phyloP scores from a whole-genome alignment of 2,113 vertebrate genomes.

The Hystrix brachyura region DNA sequence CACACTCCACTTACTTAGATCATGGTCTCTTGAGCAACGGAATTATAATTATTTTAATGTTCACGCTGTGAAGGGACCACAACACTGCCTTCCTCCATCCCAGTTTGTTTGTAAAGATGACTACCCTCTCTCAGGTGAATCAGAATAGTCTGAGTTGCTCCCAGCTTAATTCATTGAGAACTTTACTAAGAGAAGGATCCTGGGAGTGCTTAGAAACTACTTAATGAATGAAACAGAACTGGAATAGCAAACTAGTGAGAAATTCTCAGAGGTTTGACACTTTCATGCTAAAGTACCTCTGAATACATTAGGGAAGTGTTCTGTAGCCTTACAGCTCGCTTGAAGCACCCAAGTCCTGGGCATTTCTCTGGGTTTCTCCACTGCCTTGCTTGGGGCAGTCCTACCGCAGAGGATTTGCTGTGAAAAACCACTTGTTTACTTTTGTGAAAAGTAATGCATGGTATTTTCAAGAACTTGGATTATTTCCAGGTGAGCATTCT shows the following conservation, averaged over 20 bases:
- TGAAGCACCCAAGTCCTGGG: background rate
- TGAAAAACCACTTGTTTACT: background rate
- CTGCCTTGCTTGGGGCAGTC: background rate
- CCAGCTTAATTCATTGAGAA: constrained; percentile 75
- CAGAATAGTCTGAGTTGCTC: constrained; percentile 70
- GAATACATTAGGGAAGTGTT: constrained; percentile 60
- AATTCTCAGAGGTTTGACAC: constrained; percentile 64
- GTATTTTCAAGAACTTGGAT: constrained; percentile 45
- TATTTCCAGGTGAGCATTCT: constrained; percentile 53
- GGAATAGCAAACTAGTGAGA: constrained; percentile 65
- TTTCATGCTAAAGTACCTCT: constrained; percentile 72
- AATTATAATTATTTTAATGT: constrained; percentile 22
- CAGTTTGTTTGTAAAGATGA: constrained; percentile 64
- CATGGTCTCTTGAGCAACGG: background rate
- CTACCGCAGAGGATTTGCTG: background rate
- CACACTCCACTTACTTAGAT: background rate
- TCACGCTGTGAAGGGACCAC: constrained; percentile 18
- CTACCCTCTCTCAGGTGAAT: constrained; percentile 56
- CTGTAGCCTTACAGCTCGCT: constrained; percentile 42
- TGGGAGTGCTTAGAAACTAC: constrained; percentile 55
- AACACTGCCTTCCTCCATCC: constrained; percentile 34
- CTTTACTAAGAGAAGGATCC: constrained; percentile 50
- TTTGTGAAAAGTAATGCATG: background rate
- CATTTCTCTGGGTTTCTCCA: constrained; percentile 45
- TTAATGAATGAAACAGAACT: constrained; percentile 73